Evolutionary conservation across 2,888 invertebrate genomes (phyloP), one percentile per base, ranked within the genome.

Genomic region (Pandemis heparana): DNA sequence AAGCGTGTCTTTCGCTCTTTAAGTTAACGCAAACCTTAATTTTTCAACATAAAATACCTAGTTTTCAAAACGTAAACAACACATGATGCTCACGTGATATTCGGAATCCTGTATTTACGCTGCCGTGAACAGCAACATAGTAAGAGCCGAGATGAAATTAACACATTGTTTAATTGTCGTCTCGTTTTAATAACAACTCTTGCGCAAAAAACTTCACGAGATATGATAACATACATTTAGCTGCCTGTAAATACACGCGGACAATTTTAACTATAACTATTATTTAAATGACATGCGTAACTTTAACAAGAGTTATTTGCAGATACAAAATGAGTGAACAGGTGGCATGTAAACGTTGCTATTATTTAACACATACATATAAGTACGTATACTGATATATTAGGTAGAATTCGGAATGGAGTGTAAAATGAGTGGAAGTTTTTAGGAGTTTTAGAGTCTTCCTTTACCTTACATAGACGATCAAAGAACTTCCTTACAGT

Each of bases 141-240:
- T 6, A 48, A n/a, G 1, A 41, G 41, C 7, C 1, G 41, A 41
- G 41, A 9, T 6, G 9, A 41, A 41, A 41, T 41, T 41, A 48
- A n/a, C 48, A 48, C 16, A 6, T 51, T 16, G 51, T 51, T 51
- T 23, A 18, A 53, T 53, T 18, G 18, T 18, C 16, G 53, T 1
- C 56, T 12, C 23, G 23, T 53, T 53, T 53, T 2, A 23, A 32
- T 43, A 18, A 62, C 18, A 62, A 62, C 18, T 43, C 18, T 62
- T 62, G 10, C 43, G 7, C 10, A 43, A 62, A 18, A 16, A 18
- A 16, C 16, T 16, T 18, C 18, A 18, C 6, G 6, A 62, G 62
- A 12, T 23, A 56, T 43, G 43, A 62, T 39, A 23, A 62, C 62
- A 62, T 62, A 43, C 18, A 62, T 62, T 61, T 43, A 62, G 43